Percentiles rank a stretch among this genome's conserved stretches.
Evolutionary conservation across 2,888 invertebrate genomes (phyloP).

Genomic region (Ctenicera cuprea): DNA sequence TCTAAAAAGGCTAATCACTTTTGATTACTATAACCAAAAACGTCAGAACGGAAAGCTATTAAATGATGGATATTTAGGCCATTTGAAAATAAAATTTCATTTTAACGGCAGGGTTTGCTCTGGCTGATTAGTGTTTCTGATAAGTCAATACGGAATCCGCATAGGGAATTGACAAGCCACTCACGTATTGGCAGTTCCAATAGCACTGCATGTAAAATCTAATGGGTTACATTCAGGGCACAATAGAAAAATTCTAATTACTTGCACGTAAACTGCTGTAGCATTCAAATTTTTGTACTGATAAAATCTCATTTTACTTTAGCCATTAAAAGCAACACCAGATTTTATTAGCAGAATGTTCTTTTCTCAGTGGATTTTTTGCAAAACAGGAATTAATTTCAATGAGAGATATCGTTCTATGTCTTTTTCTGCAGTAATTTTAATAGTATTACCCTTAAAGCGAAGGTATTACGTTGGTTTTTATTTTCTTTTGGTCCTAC

Average conservation of each 20-base stretch:
- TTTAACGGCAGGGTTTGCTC: background rate
- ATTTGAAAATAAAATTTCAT: background rate
- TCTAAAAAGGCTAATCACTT: slow-evolving; percentile 4
- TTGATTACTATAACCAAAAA: slow-evolving; percentile 18
- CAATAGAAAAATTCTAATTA: slow-evolving; percentile 44
- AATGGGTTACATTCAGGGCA: slow-evolving; percentile 30
- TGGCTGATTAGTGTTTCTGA: slow-evolving; percentile 40
- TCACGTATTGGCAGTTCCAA: slow-evolving; percentile 46
- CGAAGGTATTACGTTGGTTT: too few species aligned
- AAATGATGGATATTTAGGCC: slow-evolving; percentile 5
- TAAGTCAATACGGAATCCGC: slow-evolving; percentile 45
- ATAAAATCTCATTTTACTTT: slow-evolving; percentile 6
- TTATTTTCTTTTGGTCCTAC: too few species aligned
- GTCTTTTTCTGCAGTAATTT: too few species aligned
- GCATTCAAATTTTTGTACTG: background rate
- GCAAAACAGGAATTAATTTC: background rate
- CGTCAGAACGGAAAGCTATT: slow-evolving; percentile 12
- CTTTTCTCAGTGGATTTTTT: too few species aligned
- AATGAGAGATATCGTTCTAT: too few species aligned
- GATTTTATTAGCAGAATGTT: background rate
- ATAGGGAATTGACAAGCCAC: slow-evolving; percentile 39
- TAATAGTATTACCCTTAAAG: too few species aligned
- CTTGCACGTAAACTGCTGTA: slow-evolving; percentile 35
- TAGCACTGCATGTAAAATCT: slow-evolving; percentile 44
- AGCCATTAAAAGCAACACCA: background rate